phyloP scores from a whole-genome alignment of 2,888 invertebrate species.

The Nephrocerus scutellatus region DNA sequence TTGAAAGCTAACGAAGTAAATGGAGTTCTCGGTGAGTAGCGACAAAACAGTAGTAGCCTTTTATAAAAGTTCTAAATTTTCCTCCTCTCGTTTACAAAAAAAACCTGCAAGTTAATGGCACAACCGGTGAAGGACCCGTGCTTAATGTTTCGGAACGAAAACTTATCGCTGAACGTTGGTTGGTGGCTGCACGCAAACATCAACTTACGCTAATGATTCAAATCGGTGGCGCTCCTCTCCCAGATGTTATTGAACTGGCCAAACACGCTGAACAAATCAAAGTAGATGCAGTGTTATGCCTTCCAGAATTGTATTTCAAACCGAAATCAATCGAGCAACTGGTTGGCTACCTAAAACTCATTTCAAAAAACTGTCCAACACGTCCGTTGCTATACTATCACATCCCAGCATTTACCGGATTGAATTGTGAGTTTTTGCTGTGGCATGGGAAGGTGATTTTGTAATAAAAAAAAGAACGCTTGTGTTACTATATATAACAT shows the following conservation, averaged over 20 bases:
- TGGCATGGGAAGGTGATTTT: too few species aligned
- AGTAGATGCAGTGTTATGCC: conserved; percentile 62
- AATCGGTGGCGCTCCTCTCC: conserved; percentile 62
- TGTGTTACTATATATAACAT: too few species aligned
- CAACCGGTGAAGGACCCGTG: conserved; percentile 68
- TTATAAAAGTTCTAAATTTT: neutral
- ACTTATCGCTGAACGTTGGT: conserved; percentile 59
- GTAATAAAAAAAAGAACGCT: too few species aligned
- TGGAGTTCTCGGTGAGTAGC: conserved; percentile 57
- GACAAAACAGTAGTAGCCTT: neutral
- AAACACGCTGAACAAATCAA: conserved; percentile 55
- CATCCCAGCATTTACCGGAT: conserved; percentile 64
- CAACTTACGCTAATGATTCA: conserved; percentile 62
- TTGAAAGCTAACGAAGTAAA: conserved; percentile 56
- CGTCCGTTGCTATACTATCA: conserved; percentile 79
- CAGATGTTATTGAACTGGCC: conserved; percentile 63
- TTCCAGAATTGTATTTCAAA: conserved; percentile 72
- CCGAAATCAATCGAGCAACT: conserved; percentile 56
- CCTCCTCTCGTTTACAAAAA: neutral
- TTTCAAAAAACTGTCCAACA: conserved; percentile 64
- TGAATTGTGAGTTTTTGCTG: conserved; percentile 70
- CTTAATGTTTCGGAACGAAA: conserved; percentile 64
- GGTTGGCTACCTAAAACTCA: conserved; percentile 58
- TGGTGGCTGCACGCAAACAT: conserved; percentile 50
- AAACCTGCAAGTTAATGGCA: conserved; percentile 61